Conservation (phyloP, 2,797 vertebrate species). For the Lacerta viridis region DNA sequence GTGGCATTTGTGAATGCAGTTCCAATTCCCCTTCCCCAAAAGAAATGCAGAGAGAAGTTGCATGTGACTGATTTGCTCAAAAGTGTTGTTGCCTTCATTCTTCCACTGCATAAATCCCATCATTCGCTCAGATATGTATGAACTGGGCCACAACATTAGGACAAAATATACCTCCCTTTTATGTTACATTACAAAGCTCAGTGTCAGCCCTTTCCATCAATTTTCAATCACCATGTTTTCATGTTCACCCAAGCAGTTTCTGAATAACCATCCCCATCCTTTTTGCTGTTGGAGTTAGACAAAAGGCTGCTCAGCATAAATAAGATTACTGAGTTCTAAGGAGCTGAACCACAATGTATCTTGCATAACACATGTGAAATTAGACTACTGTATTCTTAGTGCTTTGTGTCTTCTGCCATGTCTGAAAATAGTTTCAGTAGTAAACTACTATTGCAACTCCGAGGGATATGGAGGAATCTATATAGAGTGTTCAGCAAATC, state of each 20-base stretch:
- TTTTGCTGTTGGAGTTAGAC: not conserved
- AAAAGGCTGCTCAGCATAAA: not conserved
- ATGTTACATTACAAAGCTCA: not conserved
- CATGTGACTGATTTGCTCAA: not conserved
- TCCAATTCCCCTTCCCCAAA: not conserved
- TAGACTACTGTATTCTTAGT: not conserved
- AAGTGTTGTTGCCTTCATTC: not conserved
- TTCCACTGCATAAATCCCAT: not conserved
- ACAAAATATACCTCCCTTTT: not conserved
- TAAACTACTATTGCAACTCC: not conserved
- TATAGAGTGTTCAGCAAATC: not conserved
- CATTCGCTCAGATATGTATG: not conserved
- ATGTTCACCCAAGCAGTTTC: not conserved
- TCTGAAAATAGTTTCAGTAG: conserved; percentile 29
- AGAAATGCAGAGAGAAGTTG: not conserved
- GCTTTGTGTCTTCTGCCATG: not conserved
- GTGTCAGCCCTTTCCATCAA: not conserved
- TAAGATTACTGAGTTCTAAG: not conserved
- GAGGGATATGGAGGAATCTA: not conserved
- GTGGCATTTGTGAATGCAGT: no score
- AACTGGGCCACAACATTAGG: not conserved
- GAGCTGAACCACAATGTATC: not conserved
- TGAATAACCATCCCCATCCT: not conserved
- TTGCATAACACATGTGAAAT: not conserved
- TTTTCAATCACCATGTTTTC: not conserved